Evolutionary conservation across 2,888 invertebrate species (phyloP).

Genomic region (Pristionchus entomophagus): DNA sequence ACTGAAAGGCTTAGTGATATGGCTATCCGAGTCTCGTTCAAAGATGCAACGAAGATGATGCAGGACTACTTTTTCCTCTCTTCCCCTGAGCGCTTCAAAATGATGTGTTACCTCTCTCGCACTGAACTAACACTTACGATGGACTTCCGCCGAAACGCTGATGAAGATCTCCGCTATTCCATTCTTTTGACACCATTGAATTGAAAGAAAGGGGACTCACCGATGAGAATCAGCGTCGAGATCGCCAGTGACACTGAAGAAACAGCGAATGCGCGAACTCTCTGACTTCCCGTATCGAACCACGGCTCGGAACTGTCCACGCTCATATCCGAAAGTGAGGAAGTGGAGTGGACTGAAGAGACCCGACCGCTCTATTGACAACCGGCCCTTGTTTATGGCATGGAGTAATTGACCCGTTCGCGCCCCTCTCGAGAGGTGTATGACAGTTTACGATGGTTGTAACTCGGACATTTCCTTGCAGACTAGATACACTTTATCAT

Average conservation of each 20-base stretch:
- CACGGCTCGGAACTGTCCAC: not conserved
- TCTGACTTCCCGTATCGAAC: not conserved
- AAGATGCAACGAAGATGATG: too few species aligned
- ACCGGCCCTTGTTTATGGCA: conserved; percentile 3
- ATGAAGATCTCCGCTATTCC: too few species aligned
- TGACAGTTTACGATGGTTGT: not conserved
- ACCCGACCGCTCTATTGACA: conserved; percentile 4
- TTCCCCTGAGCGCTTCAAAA: too few species aligned
- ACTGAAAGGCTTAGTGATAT: too few species aligned
- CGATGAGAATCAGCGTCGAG: not conserved
- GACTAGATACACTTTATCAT: not conserved
- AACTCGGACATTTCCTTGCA: not conserved
- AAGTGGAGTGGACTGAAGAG: not conserved
- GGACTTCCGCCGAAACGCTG: too few species aligned
- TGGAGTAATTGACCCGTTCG: not conserved
- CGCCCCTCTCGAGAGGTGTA: not conserved
- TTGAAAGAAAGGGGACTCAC: not conserved
- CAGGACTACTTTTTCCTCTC: too few species aligned
- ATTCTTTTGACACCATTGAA: too few species aligned
- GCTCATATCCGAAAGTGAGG: conserved; percentile 7
- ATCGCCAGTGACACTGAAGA: not conserved
- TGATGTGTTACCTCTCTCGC: too few species aligned
- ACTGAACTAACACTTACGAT: too few species aligned
- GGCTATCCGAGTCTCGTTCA: too few species aligned
- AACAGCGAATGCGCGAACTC: not conserved